A percentile compares a stretch with the other conserved stretches of the same genome.
Evolutionary conservation across 2,888 invertebrate species (phyloP).

Genomic region (Nemotelus pantherinus): DNA sequence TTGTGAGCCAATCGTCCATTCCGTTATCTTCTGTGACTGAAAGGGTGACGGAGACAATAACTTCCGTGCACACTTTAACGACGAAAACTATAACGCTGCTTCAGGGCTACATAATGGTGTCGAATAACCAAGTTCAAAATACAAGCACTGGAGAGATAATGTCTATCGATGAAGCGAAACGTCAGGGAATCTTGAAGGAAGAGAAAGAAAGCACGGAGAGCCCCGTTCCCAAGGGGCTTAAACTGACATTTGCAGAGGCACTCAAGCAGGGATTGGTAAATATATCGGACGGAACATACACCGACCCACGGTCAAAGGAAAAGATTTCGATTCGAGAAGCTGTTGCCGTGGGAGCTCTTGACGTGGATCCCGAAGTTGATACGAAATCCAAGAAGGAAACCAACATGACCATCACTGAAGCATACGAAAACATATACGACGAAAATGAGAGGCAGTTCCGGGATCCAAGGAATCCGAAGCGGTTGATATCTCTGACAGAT

Average conservation of each 20-base stretch:
- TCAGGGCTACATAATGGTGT: constrained; percentile 76
- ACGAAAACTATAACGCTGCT: constrained; percentile 80
- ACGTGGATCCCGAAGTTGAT: constrained; percentile 64
- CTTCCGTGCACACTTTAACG: constrained; percentile 79
- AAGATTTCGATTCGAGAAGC: constrained; percentile 76
- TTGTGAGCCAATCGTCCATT: constrained; percentile 66
- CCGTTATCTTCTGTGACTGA: constrained; percentile 77
- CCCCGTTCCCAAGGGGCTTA: constrained; percentile 70
- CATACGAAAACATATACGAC: constrained; percentile 74
- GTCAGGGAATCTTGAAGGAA: constrained; percentile 77
- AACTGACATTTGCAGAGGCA: constrained; percentile 75
- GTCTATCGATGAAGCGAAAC: constrained; percentile 78
- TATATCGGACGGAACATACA: constrained; percentile 72
- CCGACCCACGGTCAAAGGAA: constrained; percentile 75
- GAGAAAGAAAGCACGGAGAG: constrained; percentile 75
- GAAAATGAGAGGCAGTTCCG: constrained; percentile 73
- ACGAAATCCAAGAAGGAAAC: constrained; percentile 57
- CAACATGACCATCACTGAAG: constrained; percentile 73
- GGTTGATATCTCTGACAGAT: constrained; percentile 76
- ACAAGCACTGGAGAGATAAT: constrained; percentile 78
- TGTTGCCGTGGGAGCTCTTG: constrained; percentile 75
- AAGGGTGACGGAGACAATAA: constrained; percentile 68
- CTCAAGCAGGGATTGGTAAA: constrained; percentile 74
- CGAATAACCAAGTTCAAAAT: constrained; percentile 76
- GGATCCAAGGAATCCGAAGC: constrained; percentile 73